phyloP scores from a whole-genome alignment of 2,797 vertebrate species.

The Yasuhikotakia modesta region DNA sequence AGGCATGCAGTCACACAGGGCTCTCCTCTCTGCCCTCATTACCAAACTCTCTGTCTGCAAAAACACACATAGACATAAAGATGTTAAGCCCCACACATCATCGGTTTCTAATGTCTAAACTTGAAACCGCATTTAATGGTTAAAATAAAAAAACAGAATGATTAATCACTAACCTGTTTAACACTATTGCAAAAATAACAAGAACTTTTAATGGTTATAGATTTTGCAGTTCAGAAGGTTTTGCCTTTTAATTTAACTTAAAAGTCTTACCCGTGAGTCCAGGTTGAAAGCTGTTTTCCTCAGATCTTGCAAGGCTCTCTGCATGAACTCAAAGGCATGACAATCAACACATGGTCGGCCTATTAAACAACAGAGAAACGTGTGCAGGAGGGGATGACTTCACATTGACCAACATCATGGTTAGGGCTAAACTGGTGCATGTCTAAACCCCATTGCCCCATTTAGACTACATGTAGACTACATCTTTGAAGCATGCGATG shows the following conservation, averaged over 20 bases:
- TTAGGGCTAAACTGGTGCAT: too few relatives aligned
- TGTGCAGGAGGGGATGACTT: neutral
- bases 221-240: neutral
- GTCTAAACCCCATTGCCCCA: too few relatives aligned
- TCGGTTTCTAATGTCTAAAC: too few relatives aligned
- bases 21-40: constrained; percentile 86
- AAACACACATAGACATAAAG: constrained; percentile 18
- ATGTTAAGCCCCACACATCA: too few relatives aligned
- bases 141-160: neutral
- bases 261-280: constrained; percentile 84
- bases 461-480: too few relatives aligned
- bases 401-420: neutral
- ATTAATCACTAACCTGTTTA: neutral
- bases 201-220: neutral
- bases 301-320: constrained; percentile 86
- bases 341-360: constrained; percentile 95
- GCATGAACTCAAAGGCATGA: constrained; percentile 87
- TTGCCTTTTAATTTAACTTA: neutral
- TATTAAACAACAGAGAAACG: constrained; percentile 55
- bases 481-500: too few relatives aligned
- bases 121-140: neutral
- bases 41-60: constrained; percentile 89
- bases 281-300: constrained; percentile 89
- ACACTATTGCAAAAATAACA: neutral
- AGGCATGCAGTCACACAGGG: constrained; percentile 88